A percentile compares a stretch with the other conserved stretches of the same genome.
phyloP scores from a whole-genome alignment of 2,797 vertebrate genomes.

The Chrosomus eos region DNA sequence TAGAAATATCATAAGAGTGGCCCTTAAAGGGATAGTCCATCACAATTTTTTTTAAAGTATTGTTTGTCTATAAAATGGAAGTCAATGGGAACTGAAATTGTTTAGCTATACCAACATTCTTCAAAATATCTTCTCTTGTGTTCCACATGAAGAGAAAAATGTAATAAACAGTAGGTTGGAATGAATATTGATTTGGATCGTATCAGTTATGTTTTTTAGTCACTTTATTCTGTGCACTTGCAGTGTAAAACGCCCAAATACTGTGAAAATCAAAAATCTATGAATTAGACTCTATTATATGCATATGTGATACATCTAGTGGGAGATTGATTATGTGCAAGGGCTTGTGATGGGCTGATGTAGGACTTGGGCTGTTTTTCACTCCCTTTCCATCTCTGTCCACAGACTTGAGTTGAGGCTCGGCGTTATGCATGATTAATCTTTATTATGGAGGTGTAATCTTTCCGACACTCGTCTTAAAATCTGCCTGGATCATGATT shows the following conservation, averaged over 20 bases:
- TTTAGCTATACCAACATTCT: background rate
- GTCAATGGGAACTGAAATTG: background rate
- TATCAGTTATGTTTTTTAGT: background rate
- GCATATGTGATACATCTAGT: background rate
- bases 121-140: background rate
- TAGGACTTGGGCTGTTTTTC: background rate
- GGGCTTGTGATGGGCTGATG: constrained; percentile 1
- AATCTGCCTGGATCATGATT: constrained; percentile 14
- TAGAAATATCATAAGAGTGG: background rate
- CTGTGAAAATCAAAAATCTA: background rate
- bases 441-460: constrained; percentile 11
- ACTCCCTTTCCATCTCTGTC: constrained; percentile 20
- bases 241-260: background rate
- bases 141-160: background rate
- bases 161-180: background rate
- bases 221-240: background rate
- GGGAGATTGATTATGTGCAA: background rate
- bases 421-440: background rate
- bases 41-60: background rate
- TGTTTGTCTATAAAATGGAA: background rate
- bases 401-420: constrained; percentile 14
- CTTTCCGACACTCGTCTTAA: background rate
- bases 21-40: background rate
- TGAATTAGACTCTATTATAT: background rate
- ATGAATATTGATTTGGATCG: background rate